A percentile compares a stretch with the other conserved stretches of the same genome.
Evolutionary conservation across 2,113 vertebrate species (phyloP).

Genomic region (Nesogale talazaci): DNA sequence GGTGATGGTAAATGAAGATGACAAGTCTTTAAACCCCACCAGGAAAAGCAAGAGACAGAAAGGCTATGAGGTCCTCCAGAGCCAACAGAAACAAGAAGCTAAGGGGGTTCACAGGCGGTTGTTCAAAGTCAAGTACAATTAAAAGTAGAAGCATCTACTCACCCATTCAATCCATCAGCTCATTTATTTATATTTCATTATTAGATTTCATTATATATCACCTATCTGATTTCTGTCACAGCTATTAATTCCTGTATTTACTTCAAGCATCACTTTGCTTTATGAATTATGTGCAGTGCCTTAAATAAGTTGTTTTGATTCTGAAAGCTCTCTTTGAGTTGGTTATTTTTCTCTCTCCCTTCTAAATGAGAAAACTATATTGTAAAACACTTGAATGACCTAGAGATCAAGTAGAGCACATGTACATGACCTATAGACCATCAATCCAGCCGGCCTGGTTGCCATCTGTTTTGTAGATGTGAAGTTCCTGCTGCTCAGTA

Average conservation of each 20-base stretch:
- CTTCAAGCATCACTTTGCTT: slow-evolving; percentile 2
- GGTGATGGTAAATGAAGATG: background rate
- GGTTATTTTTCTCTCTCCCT: background rate
- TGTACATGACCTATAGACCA: background rate
- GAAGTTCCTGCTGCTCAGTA: background rate
- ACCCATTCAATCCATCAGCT: background rate
- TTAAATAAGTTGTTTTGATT: background rate
- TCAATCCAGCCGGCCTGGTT: background rate
- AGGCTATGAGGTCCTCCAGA: background rate
- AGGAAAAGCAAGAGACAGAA: background rate
- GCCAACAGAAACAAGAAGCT: background rate
- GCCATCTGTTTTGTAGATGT: background rate
- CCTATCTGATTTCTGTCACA: background rate
- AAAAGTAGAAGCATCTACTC: background rate
- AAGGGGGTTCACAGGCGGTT: background rate
- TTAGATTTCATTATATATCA: background rate
- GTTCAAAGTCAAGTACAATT: background rate
- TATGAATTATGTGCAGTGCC: background rate
- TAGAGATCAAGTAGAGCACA: background rate
- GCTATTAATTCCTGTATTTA: background rate
- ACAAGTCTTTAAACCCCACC: background rate
- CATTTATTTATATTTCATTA: background rate
- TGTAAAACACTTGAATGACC: background rate
- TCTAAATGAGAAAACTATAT: slow-evolving; percentile 15
- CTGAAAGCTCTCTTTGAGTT: slow-evolving; percentile 5